Base-by-base conservation (phyloP, 2,888 invertebrate genomes). In the Spicauda simplicius region DNA sequence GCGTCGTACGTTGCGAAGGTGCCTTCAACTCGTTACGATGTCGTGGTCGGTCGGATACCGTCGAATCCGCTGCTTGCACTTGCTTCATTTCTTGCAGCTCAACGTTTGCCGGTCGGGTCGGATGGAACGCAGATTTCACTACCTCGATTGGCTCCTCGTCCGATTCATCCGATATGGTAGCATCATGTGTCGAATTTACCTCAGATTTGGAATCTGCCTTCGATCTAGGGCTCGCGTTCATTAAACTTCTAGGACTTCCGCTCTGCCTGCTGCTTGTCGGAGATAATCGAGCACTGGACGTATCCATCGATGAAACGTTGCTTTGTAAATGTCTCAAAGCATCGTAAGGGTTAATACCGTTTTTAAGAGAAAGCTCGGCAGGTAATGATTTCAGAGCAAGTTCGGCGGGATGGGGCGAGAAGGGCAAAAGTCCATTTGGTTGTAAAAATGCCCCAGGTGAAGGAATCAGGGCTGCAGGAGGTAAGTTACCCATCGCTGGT, bases 71-170 rank as follows among this genome's bases (percentile, higher is more conserved):
- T 63, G 94, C 94, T 74, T 94, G 94, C 3, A 90, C 88, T 74
- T 90, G 86, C 79, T 90, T 91, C 87, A 93, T 89, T 78, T 93
- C 94, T 74, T 94, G 94, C 37, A 95, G 79, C 72, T 94, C 89
- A 2, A 94, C 87, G 74, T 93, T 95, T 69, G 94, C 95, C 0
- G 95, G 94, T 72, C 94, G 90, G 63, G 95, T 95, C 20, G 96
- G 96, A 59, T 95, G 95, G 84, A 96, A 96, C 2, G 96, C 96
- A 0, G 96, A 96, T 77, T 95, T 96, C 0, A 96, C 96, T 25
- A 96, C 96, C 78, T 96, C 96, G 76, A 96, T 96, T 67, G 95
- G 95, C 78, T 96, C 96, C 69, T 96, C 96, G 57, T 96, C 96
- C 0, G 95, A 95, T 71, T 94, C 94, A 69, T 95, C 95, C 5